phyloP scores from a whole-genome alignment of 2,888 invertebrate genomes.

The Pristionchus arcanus region DNA sequence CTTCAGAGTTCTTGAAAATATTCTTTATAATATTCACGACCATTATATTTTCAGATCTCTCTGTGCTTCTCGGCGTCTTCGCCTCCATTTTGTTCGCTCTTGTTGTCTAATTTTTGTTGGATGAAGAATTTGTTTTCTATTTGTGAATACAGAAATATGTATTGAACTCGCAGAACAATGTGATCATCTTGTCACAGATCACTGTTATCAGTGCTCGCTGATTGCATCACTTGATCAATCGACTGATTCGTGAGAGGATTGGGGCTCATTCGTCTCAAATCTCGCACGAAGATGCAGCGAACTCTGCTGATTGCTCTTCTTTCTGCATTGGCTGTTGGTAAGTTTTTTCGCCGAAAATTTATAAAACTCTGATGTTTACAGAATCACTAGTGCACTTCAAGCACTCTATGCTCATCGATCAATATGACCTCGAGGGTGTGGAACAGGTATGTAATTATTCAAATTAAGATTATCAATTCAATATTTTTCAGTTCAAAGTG shows the following conservation, averaged over 20 bases:
- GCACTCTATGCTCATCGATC: neutral
- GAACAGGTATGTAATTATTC: neutral
- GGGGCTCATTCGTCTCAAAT: conserved; percentile 3
- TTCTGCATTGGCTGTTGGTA: neutral
- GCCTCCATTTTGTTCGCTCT: neutral
- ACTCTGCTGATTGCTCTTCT: neutral
- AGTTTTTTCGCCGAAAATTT: neutral
- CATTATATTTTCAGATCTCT: neutral
- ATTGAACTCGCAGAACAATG: neutral
- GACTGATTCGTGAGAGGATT: conserved; percentile 24
- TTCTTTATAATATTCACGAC: neutral
- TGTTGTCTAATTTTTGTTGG: neutral
- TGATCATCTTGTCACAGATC: neutral
- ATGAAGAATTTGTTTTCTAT: neutral
- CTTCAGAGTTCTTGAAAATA: no score
- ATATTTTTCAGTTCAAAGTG: neutral
- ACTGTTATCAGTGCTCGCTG: conserved; percentile 15
- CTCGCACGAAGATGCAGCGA: neutral
- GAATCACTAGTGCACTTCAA: conserved; percentile 12
- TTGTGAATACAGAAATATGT: neutral
- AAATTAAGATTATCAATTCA: neutral
- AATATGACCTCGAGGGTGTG: conserved; percentile 25
- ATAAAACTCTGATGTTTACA: neutral
- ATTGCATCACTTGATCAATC: conserved; percentile 31
- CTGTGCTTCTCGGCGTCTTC: neutral